Conservation (phyloP, 2,888 invertebrate genomes). For the Lepidocyrtoides sp. region DNA sequence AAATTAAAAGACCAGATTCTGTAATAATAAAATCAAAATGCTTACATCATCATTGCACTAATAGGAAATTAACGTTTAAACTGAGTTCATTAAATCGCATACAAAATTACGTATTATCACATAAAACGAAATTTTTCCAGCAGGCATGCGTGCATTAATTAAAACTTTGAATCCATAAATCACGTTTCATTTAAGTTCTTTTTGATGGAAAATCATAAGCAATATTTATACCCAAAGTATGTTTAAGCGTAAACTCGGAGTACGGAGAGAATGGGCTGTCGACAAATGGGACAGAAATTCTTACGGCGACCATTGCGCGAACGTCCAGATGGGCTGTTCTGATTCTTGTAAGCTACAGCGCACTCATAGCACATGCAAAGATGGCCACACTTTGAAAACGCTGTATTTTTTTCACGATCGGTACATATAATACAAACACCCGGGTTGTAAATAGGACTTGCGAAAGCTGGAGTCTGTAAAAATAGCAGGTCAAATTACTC, state of each 20-base stretch:
- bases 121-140: too few relatives aligned
- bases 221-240: too few relatives aligned
- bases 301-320: neutral
- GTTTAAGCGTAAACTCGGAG: constrained; percentile 63
- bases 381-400: constrained; percentile 81
- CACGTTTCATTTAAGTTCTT: too few relatives aligned
- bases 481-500: neutral
- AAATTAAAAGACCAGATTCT: too few relatives aligned
- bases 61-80: too few relatives aligned
- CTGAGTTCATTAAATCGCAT: too few relatives aligned
- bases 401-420: constrained; percentile 70
- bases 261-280: constrained; percentile 46
- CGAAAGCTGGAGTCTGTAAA: constrained; percentile 49
- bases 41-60: too few relatives aligned
- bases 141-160: too few relatives aligned
- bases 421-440: constrained; percentile 76
- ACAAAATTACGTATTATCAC: too few relatives aligned
- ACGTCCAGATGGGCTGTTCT: neutral
- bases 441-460: neutral
- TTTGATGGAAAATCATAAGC: too few relatives aligned
- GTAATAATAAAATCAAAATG: too few relatives aligned
- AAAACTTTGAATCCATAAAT: too few relatives aligned
- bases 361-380: constrained; percentile 78
- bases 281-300: constrained; percentile 59
- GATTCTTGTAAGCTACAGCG: constrained; percentile 50